phyloP scores from a whole-genome alignment of 2,888 invertebrate genomes.

The Eupithecia tripunctaria region DNA sequence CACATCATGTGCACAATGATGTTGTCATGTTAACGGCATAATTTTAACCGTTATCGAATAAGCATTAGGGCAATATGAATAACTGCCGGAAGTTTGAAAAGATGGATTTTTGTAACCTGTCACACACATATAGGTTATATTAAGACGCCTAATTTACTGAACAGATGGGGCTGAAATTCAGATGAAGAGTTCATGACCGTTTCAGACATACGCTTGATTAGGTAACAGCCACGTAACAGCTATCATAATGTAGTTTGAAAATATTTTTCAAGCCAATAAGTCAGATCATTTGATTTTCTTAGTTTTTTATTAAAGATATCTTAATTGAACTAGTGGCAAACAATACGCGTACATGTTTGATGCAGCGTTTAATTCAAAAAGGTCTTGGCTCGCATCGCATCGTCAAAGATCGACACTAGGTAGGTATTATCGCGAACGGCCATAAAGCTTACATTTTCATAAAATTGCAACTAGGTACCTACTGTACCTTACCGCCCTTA shows the following conservation, averaged over 20 bases:
- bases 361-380: background rate
- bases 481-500: no score
- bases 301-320: background rate
- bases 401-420: background rate
- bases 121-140: no score
- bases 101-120: background rate
- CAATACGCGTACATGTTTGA: background rate
- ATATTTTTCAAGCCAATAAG: background rate
- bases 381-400: constrained; percentile 6
- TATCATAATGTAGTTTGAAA: no score
- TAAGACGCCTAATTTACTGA: no score
- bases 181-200: background rate
- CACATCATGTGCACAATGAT: no score
- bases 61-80: background rate
- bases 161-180: background rate
- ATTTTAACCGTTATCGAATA: background rate
- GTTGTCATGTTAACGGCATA: background rate
- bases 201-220: no score
- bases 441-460: background rate
- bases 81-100: background rate
- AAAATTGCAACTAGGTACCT: background rate
- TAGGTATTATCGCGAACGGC: background rate
- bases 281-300: background rate
- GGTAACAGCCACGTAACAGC: no score
- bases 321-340: background rate